Evolutionary conservation across 92 coral and sea anemone species (phyloP), one percentile per base, ranked within the genome.

Genomic region (Zoanthus solanderi): DNA sequence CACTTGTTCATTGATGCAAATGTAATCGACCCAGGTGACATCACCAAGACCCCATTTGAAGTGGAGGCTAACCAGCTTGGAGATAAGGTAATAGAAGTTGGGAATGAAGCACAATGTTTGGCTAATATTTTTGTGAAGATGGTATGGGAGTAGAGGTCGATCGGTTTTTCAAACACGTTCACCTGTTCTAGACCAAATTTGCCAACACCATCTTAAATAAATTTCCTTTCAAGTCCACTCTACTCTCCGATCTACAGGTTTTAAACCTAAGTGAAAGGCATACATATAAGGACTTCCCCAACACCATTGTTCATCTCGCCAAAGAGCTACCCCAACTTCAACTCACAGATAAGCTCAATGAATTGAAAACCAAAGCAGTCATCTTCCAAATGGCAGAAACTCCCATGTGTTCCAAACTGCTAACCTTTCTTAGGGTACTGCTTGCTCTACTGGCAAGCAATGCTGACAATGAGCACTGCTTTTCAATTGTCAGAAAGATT

Each of bases 241-340:
- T 85, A 72, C 18, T 85, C 16, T 75, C 89, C 4, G 75, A 85
- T 44, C 83, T 85, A 74, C 78, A 60, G 0, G 87, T 83, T 14
- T 52, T 83, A 18, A 83, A 83, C 44, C 44, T 78, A 18, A 29
- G 12, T 83, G 87, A 83, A 83, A 69, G 87, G 87, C 78, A 66
- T 7, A 83, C 78, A 34, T 61, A 14, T 60, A 83, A 83, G 66
- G 82, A 85, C 82, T 16, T 85, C 71, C 82, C 88, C 23, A 72
- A 74, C 37, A 72, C 88, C 9, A 56, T 73, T 34, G 50, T 56
- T 7, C 81, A 81, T 48, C 72, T 84, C 16, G 83, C 87, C 37
- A 83, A 83, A 83, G 76, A 83, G 16, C 78, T 83, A 45, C 87
- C 54, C 30, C 87, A 83, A 32, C 87, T 83, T 83, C 78, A 83